Evolutionary conservation across 2,888 invertebrate genomes (phyloP), one percentile per base, ranked within the genome.

Genomic region (Hemithea aestivaria): DNA sequence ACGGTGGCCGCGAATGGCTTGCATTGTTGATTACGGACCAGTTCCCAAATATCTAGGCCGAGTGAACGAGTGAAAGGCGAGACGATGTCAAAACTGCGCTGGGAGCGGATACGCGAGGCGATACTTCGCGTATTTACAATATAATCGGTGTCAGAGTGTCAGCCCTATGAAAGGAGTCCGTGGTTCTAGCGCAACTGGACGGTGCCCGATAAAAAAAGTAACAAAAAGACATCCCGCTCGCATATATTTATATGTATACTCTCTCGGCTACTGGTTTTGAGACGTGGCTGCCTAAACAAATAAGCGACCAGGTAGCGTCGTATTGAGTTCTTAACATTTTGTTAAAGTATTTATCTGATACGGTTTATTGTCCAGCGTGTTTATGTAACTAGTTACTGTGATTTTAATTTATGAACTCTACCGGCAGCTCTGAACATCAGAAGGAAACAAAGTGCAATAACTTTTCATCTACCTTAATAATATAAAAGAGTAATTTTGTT

Each of bases 61-160:
- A 84, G 85, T 84, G 85, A 87, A 87, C 85, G 73, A 84, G 85
- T 84, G 85, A 87, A 87, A 87, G 85, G 85, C 79, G 73, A 71
- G 60, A 62, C 71, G 73, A 63, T 72, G 77, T 75, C 75, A 75
- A 74, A 79, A 80, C 64, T 67, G 53, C 51, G 49, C 54, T 55
- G 51, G 61, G 53, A 61, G 68, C 69, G 68, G 66, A 73, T 67
- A 66, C 60, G 53, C 26, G 51, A 48, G 38, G 51, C 50, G 53
- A 56, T 48, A 47, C 48, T 48, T 5, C 5, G 5, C 16, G 16
- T 16, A n/a, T 16, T 16, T 16, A 16, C 16, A 16, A 16, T 43
- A 52, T 49, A 48, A 32, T 29, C 25, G 32, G 34, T 37, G 9
- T 40, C 35, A 29, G 33, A 39, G 27, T 48, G 51, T 45, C 76